Evolutionary conservation across 2,888 invertebrate genomes (phyloP), one percentile per base, ranked within the genome.

Genomic region (Tetrapedia diversipes): DNA sequence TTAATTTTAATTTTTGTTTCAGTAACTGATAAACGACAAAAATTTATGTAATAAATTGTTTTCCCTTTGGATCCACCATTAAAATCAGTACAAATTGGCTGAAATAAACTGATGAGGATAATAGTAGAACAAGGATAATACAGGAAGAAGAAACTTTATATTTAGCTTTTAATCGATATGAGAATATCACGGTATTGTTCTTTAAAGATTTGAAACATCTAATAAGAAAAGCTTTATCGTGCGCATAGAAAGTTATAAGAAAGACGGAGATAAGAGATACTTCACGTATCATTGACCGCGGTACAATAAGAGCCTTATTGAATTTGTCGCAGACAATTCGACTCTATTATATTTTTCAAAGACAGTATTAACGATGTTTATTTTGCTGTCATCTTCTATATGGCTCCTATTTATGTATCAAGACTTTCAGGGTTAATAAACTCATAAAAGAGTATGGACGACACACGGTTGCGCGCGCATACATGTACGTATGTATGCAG

Each of bases 391-490:
- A 39, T 39, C 57, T 16, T n/a, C 47, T 34, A 7, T 19, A 4
- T 37, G 19, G 8, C 22, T 27, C 19, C 19, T 63, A 24, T 49
- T 39, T 51, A 37, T 39, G 34, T 39, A 56, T 11, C 37, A 56
- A n/a, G n/a, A n/a, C n/a, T 67, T 61, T 56, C 75, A 76, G 75
- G 75, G 75, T 76, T 76, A 76, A 75, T 76, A 76, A 76, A 76
- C 75, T 75, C 60, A 32, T 66, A 54, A 54, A n/a, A 24, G 47
- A 59, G 53, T 24, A 32, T 19, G 37, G 32, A 6, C 54, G 34
- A 39, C 11, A 22, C 51, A 24, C n/a, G n/a, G n/a, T n/a, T n/a
- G n/a, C n/a, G n/a, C n/a, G n/a, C n/a, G n/a, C 29, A 51, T 14
- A 34, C 22, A 6, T 27, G 37, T 4, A 6, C 24, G 16, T 11